Base-by-base conservation (phyloP, 2,113 vertebrate genomes). In the Balaeniceps rex region DNA sequence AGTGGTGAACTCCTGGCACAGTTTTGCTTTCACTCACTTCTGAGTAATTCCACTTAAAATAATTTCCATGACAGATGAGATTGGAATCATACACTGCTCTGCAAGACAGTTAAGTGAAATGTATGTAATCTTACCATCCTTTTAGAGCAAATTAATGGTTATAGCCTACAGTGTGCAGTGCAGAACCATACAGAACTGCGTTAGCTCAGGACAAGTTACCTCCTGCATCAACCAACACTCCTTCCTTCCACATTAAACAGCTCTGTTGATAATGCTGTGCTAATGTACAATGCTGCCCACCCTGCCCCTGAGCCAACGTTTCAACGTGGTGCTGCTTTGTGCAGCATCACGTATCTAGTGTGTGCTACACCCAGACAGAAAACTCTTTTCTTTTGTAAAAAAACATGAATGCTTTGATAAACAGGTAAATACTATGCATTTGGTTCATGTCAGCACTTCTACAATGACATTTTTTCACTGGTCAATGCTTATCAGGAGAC, bases 221-320 rank as follows among this genome's bases (percentile, higher is more conserved):
- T 77, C 49, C 71, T 61, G 12, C 61, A 60, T 9, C 52, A 66
- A 31, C 47, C 4, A 10, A 15, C 7, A 5, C 22, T 77, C 31
- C 10, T n/a, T 79, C 34, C 54, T 29, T 79, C 40, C 49, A 47
- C 31, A 28, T 22, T 19, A 17, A 65, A 26, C 11, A 81, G 28
- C 47, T 28, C 46, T 63, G 64, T 65, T 58, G 74, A 61, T 38
- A 70, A 46, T 0, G 0, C 19, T 0, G 0, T n/a, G 69, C 46
- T n/a, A 23, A 60, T 2, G 7, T 7, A 14, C 34, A 49, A 23
- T 58, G 14, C 44, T 63, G 26, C 63, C 31, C 40, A 44, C 10
- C 4, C 54, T 1, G 2, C 36, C 46, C 36, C 28, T 22, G 6
- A 74, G 49, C 24, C 81, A 89, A 3, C 21, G 46, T n/a, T n/a